Evolutionary conservation across 2,888 invertebrate species (phyloP).

Genomic region (Drosophila hamatofila): DNA sequence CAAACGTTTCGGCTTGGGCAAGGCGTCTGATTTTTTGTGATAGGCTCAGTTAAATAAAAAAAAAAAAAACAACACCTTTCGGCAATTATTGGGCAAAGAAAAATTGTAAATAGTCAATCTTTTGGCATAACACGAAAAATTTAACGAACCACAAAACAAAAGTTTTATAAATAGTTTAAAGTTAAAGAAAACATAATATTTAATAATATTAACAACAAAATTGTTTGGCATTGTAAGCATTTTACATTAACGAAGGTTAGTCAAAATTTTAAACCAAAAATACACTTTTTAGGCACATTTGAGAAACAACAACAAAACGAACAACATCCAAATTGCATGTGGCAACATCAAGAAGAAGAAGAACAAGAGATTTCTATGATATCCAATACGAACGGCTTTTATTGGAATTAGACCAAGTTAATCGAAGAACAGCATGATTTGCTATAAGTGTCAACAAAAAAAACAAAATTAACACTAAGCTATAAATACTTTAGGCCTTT

Average conservation of each 20-base stretch:
- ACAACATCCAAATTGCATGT: conserved; percentile 58
- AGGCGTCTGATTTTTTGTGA: conserved; percentile 76
- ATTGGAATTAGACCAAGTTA: conserved; percentile 78
- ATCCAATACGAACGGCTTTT: conserved; percentile 76
- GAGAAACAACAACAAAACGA: conserved; percentile 26
- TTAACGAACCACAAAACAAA: conserved; percentile 60
- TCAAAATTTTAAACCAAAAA: conserved; percentile 76
- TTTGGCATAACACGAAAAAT: conserved; percentile 53
- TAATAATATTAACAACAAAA: conserved; percentile 30
- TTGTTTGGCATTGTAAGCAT: conserved; percentile 81
- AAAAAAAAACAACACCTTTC: conserved; percentile 24
- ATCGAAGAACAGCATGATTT: conserved; percentile 70
- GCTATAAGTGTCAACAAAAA: conserved; percentile 58
- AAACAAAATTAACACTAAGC: conserved; percentile 59
- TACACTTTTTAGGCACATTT: conserved; percentile 80
- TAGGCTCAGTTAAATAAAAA: conserved; percentile 57
- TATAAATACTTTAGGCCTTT: conserved; percentile 78
- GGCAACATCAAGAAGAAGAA: conserved; percentile 42
- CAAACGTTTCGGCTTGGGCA: conserved; percentile 66
- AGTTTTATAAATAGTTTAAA: conserved; percentile 80
- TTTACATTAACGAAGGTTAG: conserved; percentile 71
- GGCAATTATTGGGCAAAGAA: conserved; percentile 49
- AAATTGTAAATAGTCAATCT: conserved; percentile 58
- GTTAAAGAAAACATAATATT: conserved; percentile 23
- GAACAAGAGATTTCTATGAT: conserved; percentile 50